Percentiles rank a stretch among this genome's conserved stretches.
Conservation (phyloP, 2,113 vertebrate species). For the Rhinichthys klamathensis region DNA sequence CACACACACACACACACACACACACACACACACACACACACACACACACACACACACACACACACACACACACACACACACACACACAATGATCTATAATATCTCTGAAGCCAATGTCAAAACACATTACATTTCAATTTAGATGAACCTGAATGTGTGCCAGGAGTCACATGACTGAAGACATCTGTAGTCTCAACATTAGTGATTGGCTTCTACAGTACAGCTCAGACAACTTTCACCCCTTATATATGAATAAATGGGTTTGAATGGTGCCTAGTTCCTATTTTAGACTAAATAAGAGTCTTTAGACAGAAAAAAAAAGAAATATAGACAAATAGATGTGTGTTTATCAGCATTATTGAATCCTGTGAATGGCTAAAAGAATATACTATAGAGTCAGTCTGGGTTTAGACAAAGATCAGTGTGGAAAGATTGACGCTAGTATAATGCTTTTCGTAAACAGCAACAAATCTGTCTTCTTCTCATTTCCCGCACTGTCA, state of each 20-base stretch:
- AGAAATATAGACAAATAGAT: not conserved
- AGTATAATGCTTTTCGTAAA: not conserved
- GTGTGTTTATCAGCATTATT: conserved; percentile 24
- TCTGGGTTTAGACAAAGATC: conserved; percentile 24
- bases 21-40: too few species aligned
- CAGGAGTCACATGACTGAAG: not conserved
- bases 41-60: too few species aligned
- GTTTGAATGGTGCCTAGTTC: conserved; percentile 22
- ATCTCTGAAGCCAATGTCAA: not conserved
- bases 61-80: too few species aligned
- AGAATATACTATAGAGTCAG: not conserved
- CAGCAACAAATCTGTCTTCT: not conserved
- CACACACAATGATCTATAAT: too few species aligned
- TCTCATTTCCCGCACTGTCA: not conserved
- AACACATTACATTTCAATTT: not conserved
- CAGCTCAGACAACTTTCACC: not conserved
- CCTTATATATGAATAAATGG: not conserved
- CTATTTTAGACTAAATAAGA: not conserved
- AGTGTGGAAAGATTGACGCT: not conserved
- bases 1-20: too few species aligned
- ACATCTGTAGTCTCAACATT: not conserved
- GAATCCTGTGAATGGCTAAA: conserved; percentile 27
- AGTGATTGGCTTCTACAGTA: not conserved
- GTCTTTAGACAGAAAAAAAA: conserved; percentile 14
- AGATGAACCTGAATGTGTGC: not conserved